Conservation (phyloP, 2,113 vertebrate genomes). For the Elephantulus edwardii region DNA sequence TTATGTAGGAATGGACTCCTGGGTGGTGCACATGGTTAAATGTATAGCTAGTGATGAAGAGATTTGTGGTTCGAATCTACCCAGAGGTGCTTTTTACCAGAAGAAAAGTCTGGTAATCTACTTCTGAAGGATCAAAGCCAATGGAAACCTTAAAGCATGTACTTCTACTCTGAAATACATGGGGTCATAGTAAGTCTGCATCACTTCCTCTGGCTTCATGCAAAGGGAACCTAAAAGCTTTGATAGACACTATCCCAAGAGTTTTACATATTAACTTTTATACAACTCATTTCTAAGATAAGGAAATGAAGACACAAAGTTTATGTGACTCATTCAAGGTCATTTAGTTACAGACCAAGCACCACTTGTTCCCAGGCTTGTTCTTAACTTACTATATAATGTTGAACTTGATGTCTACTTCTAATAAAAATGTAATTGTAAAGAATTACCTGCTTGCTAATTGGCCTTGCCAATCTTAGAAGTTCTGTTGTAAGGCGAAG, state of each 20-base stretch:
- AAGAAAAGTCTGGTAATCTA: not conserved
- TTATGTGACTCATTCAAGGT: not conserved
- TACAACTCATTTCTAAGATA: not conserved
- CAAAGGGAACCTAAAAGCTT: not conserved
- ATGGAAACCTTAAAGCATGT: not conserved
- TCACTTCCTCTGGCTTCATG: not conserved
- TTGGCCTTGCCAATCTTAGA: not conserved
- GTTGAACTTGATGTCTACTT: not conserved
- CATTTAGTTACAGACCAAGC: not conserved
- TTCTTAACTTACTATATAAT: not conserved
- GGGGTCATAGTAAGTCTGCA: not conserved
- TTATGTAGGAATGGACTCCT: not conserved
- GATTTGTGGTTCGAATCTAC: not conserved
- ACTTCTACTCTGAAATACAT: not conserved
- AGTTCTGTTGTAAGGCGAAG: not conserved
- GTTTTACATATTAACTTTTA: not conserved
- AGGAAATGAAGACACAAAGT: not conserved
- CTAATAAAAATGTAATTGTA: not conserved
- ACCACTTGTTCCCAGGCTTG: not conserved
- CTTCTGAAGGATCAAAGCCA: not conserved
- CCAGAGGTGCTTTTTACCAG: not conserved
- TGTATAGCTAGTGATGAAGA: not conserved
- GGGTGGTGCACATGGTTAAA: not conserved
- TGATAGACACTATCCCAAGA: not conserved
- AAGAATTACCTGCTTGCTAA: not conserved